phyloP scores from a whole-genome alignment of 2,888 invertebrate genomes.

The Pollenia griseotomentosa region DNA sequence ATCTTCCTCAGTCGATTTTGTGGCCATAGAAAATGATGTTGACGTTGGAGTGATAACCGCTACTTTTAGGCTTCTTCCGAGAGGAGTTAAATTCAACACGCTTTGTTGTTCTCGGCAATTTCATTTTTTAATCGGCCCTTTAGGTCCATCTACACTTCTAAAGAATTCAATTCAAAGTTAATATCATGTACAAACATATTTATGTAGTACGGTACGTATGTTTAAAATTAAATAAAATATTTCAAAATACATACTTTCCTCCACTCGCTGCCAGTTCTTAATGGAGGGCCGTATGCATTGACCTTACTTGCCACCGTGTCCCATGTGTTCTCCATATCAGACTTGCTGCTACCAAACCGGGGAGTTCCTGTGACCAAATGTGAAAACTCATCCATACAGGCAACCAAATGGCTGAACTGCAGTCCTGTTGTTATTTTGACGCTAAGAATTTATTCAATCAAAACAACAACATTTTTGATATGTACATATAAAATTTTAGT shows the following conservation, averaged over 20 bases:
- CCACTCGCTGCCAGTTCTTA: background rate
- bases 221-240: too few species aligned
- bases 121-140: slow-evolving; percentile 9
- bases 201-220: too few species aligned
- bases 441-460: too few species aligned
- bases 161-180: background rate
- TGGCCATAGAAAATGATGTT: background rate
- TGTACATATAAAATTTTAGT: too few species aligned
- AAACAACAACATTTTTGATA: too few species aligned
- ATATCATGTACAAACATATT: too few species aligned
- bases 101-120: slow-evolving; percentile 5
- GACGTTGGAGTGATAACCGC: background rate
- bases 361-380: background rate
- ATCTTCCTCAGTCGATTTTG: background rate
- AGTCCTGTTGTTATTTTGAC: too few species aligned
- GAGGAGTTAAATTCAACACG: background rate
- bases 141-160: slow-evolving; percentile 2
- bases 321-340: background rate
- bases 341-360: slow-evolving; percentile 2
- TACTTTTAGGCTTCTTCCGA: background rate
- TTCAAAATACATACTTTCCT: background rate
- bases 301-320: background rate
- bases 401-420: background rate
- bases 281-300: too few species aligned
- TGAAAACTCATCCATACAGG: too few species aligned